These are phyloP conservation scores for Daphoenositta chrysoptera DNA, from an alignment of 2,113 vertebrate genomes.

Conservation along the genomic window DNA sequence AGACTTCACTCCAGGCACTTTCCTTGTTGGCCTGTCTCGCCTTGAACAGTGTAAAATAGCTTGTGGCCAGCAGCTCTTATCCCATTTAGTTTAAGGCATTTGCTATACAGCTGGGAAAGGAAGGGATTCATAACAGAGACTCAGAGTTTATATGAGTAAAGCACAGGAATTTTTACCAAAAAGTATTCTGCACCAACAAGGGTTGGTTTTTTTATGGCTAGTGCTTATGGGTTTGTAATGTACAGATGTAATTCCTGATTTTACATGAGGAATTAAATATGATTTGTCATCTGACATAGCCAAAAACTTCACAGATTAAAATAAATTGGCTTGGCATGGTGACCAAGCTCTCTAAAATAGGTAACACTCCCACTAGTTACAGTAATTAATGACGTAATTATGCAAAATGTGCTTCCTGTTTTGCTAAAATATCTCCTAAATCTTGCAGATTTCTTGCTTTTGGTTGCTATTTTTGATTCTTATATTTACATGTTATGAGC, in stretches of 20 bases:
- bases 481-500: not conserved
- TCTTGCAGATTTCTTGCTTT: not conserved
- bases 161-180: not conserved
- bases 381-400: not conserved
- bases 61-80: not conserved
- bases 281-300: not conserved
- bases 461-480: not conserved
- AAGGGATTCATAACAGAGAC: not conserved
- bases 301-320: not conserved
- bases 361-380: not conserved
- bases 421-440: not conserved
- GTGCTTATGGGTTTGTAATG: not conserved
- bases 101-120: not conserved
- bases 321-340: not conserved
- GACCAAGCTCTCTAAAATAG: not conserved
- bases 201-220: not conserved
- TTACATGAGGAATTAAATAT: not conserved
- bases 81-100: not conserved
- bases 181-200: not conserved
- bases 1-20: not conserved
- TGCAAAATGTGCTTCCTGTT: not conserved
- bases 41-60: not conserved
- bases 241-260: not conserved
- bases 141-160: not conserved
- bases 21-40: not conserved